Conservation (phyloP, 2,888 invertebrate species). For the Colletes collaris region DNA sequence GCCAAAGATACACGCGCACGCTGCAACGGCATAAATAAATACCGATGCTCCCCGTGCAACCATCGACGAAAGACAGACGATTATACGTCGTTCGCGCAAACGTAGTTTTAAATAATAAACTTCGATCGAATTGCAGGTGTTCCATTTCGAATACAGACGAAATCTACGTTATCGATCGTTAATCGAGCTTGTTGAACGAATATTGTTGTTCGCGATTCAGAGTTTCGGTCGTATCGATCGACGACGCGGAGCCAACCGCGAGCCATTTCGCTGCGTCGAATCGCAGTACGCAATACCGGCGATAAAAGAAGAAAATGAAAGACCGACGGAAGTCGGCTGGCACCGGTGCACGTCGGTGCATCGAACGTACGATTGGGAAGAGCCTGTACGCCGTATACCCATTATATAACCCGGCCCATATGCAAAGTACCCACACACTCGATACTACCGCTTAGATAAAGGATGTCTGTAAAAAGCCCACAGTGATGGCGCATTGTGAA, state of each 20-base stretch:
- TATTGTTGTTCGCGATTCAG: neutral
- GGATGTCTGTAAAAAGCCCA: conserved; percentile 70
- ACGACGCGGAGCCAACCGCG: too few relatives aligned
- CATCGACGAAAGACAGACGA: neutral
- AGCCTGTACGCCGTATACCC: conserved; percentile 43
- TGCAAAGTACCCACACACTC: conserved; percentile 74
- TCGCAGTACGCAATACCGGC: neutral
- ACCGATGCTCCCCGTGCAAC: neutral
- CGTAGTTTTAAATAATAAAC: too few relatives aligned
- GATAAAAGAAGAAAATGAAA: neutral
- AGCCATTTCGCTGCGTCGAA: neutral
- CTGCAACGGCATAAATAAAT: conserved; percentile 34
- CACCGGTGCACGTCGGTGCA: conserved; percentile 29
- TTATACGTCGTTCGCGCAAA: neutral
- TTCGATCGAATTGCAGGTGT: too few relatives aligned
- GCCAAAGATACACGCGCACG: conserved; percentile 8
- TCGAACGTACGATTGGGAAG: conserved; percentile 41
- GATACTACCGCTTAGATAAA: conserved; percentile 70
- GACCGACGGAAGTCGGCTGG: neutral
- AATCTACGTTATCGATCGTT: too few relatives aligned
- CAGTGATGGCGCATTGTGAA: conserved; percentile 68
- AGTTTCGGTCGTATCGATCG: neutral
- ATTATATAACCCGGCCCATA: conserved; percentile 68
- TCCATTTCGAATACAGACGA: too few relatives aligned
- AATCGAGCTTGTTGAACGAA: neutral